These are phyloP conservation scores for Lagodon rhomboides DNA, from an alignment of 2,797 vertebrate species.

Conservation along the genomic window DNA sequence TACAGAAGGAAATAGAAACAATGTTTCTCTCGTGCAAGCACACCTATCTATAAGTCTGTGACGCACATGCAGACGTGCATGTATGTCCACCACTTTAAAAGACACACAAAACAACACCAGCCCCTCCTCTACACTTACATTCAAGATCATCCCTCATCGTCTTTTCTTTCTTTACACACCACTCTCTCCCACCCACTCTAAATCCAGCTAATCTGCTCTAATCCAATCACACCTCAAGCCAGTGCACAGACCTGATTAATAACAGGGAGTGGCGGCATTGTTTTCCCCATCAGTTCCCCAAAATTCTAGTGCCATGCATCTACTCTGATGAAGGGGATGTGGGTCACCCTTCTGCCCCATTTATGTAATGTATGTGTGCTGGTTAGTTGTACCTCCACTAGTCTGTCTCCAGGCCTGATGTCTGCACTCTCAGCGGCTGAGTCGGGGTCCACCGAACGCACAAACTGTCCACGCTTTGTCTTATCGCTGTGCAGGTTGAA, in stretches of 20 bases:
- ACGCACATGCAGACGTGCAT: neutral
- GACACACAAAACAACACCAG: neutral
- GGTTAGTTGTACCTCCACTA: slow-evolving; percentile 88
- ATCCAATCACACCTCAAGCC: slow-evolving; percentile 51
- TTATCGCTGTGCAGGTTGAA: slow-evolving; percentile 97
- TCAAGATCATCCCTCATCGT: slow-evolving; percentile 24
- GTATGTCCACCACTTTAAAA: neutral
- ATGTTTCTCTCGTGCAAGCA: neutral
- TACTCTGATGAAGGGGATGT: neutral
- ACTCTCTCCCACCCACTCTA: slow-evolving; percentile 23
- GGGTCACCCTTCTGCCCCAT: neutral
- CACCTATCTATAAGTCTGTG: neutral
- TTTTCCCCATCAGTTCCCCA: neutral
- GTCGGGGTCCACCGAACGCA: slow-evolving; percentile 91
- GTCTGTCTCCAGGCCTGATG: slow-evolving; percentile 90
- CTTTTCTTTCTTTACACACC: slow-evolving; percentile 13
- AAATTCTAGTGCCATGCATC: neutral
- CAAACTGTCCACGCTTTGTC: slow-evolving; percentile 90
- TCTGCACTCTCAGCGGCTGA: slow-evolving; percentile 89
- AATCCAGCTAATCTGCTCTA: slow-evolving; percentile 58
- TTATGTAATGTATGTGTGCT: neutral
- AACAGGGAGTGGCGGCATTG: neutral
- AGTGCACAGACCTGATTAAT: slow-evolving; percentile 31
- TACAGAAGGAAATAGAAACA: slow-evolving; percentile 15
- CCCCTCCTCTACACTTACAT: neutral